Evolutionary conservation across 2,113 vertebrate species (phyloP).

Genomic region (Oncorhynchus tshawytscha): DNA sequence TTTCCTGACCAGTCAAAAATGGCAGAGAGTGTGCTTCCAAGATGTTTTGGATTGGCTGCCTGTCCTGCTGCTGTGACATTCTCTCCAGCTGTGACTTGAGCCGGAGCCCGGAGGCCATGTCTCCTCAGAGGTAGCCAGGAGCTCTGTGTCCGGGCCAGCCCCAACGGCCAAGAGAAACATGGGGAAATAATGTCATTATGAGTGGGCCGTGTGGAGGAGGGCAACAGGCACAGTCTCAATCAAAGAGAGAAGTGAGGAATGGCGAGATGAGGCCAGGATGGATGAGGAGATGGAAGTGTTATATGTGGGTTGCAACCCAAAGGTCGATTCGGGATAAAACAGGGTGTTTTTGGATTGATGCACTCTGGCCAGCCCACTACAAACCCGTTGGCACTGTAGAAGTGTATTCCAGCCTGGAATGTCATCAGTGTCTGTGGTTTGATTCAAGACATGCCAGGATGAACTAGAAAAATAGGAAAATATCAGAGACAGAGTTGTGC

Average conservation of each 20-base stretch:
- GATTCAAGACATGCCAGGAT: neutral
- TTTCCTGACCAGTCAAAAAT: neutral
- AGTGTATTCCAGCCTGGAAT: no score
- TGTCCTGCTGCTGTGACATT: neutral
- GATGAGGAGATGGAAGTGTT: neutral
- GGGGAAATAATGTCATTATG: conserved; percentile 37
- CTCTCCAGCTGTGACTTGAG: conserved; percentile 21
- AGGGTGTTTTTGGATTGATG: neutral
- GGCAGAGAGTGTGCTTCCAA: neutral
- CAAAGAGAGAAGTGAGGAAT: conserved; percentile 18
- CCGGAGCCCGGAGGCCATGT: neutral
- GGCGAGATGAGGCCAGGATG: conserved; percentile 24
- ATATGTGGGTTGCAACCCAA: conserved; percentile 15
- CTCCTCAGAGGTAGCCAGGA: conserved; percentile 35
- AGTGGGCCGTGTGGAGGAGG: conserved; percentile 24
- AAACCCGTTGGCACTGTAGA: no score
- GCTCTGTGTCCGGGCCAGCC: neutral
- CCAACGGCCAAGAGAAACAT: conserved; percentile 48
- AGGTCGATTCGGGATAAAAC: conserved; percentile 7
- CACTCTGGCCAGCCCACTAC: no score
- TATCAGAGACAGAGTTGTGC: neutral
- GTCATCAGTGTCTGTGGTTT: no score
- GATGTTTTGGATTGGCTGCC: conserved; percentile 1
- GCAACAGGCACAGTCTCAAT: conserved; percentile 5
- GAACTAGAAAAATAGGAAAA: neutral